Base-by-base conservation (phyloP, 2,888 invertebrate species). In the Blastobasis adustella region DNA sequence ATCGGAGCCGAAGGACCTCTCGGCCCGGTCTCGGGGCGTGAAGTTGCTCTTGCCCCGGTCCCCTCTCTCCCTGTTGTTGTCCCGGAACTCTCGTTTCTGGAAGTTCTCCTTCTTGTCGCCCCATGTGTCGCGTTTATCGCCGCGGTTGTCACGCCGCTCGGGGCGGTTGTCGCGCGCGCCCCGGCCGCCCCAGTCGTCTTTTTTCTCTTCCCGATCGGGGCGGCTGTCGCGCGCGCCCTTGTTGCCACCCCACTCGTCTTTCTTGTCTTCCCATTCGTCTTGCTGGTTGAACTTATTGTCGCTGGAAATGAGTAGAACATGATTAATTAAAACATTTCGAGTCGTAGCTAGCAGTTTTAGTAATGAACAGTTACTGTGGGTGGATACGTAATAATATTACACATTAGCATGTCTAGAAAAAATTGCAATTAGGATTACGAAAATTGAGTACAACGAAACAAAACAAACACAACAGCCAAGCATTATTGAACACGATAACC, bases 1-100 rank as follows among this genome's bases (percentile, higher is more conserved):
- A 8, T 84, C 85, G 0, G 75, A 73, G 1, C 66, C 69, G 57
- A 73, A 77, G 0, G 81, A 78, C n/a, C 76, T 61, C 0, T 79
- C 78, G 0, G 79, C 79, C 8, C 85, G 69, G 3, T 86, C 85
- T 52, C 84, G 67, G 0, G 86, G 86, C 0, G 73, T 68, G 58
- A 85, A 85, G 61, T 82, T 80, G 59, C 76, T 79, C 42, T 69
- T 61, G 1, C 70, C 66, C 47, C 78, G 65, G 42, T 79, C 79
- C 0, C 57, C 58, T 46, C 69, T 57, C 0, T 66, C 66, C 9
- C 59, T 54, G 49, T 69, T 62, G 8, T 67, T 76, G 4, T 69
- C 69, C 50, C 69, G 58, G 53, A 65, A 67, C 36, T 76, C 73
- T 42, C 71, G 65, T 47, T 67, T 66, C 9, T 69, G 67, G 4